These are phyloP conservation scores for Pygocentrus nattereri DNA, from an alignment of 2,797 vertebrate species.

Conservation along the genomic window DNA sequence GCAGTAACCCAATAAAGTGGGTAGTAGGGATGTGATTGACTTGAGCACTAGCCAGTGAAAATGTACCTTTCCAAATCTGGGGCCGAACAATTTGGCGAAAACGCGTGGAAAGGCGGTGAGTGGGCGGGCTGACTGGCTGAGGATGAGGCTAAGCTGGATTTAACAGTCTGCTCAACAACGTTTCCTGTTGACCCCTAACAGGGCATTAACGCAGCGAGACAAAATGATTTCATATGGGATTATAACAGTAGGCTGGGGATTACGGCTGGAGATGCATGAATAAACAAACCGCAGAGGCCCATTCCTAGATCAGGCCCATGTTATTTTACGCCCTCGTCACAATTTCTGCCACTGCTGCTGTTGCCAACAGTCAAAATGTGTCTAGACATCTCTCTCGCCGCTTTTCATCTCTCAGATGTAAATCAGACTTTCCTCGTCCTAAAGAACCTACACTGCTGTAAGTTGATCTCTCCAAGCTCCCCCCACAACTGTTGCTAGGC, in stretches of 20 bases:
- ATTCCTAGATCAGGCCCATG: background rate
- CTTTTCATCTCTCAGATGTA: background rate
- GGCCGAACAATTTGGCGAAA: background rate
- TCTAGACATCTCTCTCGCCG: background rate
- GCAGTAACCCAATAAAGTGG: background rate
- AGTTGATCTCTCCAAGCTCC: too few relatives aligned
- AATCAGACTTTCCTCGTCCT: background rate
- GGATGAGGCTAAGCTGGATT: constrained; percentile 44
- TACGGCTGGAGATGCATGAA: constrained; percentile 24
- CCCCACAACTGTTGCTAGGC: too few relatives aligned
- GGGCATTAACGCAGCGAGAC: constrained; percentile 38
- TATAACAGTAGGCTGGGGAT: constrained; percentile 33
- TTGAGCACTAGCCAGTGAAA: background rate
- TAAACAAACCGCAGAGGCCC: background rate
- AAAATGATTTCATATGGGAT: constrained; percentile 45
- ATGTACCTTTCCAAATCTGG: background rate
- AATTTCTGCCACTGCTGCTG: background rate
- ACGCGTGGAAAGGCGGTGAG: background rate
- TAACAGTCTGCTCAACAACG: constrained; percentile 34
- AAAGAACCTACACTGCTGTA: background rate
- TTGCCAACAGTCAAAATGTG: background rate
- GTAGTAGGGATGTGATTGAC: background rate
- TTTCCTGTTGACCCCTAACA: constrained; percentile 31
- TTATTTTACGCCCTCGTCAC: background rate
- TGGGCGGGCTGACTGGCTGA: background rate